phyloP scores from a whole-genome alignment of 2,888 invertebrate genomes.

The Fabriciana adippe region DNA sequence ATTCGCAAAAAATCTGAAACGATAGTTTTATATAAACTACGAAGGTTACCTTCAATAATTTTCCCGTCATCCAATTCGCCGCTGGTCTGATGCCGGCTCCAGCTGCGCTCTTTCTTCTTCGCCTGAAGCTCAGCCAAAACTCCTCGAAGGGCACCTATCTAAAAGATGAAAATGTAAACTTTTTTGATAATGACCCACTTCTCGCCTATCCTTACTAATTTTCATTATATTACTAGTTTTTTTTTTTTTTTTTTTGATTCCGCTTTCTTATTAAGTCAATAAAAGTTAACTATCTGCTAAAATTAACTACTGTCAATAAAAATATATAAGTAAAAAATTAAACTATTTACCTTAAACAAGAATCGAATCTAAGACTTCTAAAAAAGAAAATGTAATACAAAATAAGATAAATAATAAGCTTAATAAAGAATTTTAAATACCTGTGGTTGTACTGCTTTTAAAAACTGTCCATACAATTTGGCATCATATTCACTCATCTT shows the following conservation, averaged over 20 bases:
- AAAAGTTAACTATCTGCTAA: too few species aligned
- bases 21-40: background rate
- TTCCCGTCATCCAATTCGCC: conserved; percentile 98
- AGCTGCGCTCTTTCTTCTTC: conserved; percentile 96
- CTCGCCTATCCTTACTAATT: too few species aligned
- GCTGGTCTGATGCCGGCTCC: conserved; percentile 96
- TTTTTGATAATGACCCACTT: background rate
- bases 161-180: background rate
- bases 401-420: background rate
- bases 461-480: conserved; percentile 91
- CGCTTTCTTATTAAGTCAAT: too few species aligned
- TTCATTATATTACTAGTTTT: background rate
- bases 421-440: conserved; percentile 54
- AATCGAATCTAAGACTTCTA: background rate
- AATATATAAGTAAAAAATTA: too few species aligned
- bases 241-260: background rate
- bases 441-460: conserved; percentile 89
- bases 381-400: background rate
- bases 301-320: too few species aligned
- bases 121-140: conserved; percentile 94
- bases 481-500: conserved; percentile 98
- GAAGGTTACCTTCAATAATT: conserved; percentile 90
- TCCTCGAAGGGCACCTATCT: conserved; percentile 92
- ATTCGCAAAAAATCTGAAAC: too few species aligned
- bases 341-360: background rate